A percentile compares a stretch with the other conserved stretches of the same genome.
Conservation (phyloP, 2,113 vertebrate species). For the Syngnathus typhle region DNA sequence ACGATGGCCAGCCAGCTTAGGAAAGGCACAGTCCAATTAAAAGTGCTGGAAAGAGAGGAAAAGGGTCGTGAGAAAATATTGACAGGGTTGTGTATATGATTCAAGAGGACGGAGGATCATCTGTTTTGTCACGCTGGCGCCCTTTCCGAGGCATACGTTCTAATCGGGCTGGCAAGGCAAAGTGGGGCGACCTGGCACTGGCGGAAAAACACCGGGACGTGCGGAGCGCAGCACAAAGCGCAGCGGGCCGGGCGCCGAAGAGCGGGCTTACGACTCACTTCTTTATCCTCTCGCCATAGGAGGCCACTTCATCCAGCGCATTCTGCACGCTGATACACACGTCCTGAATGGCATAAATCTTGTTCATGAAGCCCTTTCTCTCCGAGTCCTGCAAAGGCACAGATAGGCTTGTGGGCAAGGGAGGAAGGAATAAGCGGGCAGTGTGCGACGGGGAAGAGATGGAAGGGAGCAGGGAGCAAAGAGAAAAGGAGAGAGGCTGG, state of each 20-base stretch:
- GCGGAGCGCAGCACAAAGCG: conserved; percentile 31
- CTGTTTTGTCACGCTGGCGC: conserved; percentile 39
- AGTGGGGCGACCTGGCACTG: conserved; percentile 39
- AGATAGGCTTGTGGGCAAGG: conserved; percentile 55
- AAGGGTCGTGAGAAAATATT: conserved; percentile 3
- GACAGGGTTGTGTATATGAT: conserved; percentile 13
- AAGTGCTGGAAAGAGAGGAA: conserved; percentile 74
- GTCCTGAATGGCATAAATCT: conserved; percentile 97
- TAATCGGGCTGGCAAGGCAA: conserved; percentile 37
- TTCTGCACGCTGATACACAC: conserved; percentile 96
- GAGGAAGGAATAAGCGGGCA: conserved; percentile 34
- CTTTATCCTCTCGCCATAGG: conserved; percentile 93
- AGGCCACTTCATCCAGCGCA: conserved; percentile 93
- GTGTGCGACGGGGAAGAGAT: conserved; percentile 30
- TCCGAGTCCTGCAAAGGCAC: conserved; percentile 82
- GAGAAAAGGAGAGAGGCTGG: conserved; percentile 52
- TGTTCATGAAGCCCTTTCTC: conserved; percentile 97
- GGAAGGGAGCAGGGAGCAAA: conserved; percentile 20
- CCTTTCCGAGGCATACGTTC: conserved; percentile 39
- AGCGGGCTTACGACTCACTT: conserved; percentile 81
- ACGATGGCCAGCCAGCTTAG: conserved; percentile 93
- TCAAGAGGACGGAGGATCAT: conserved; percentile 21
- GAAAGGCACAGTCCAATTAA: conserved; percentile 98
- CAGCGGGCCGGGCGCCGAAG: conserved; percentile 53
- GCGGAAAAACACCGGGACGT: conserved; percentile 28